phyloP scores from a whole-genome alignment of 2,888 invertebrate genomes.

The Clistopyga incitator region DNA sequence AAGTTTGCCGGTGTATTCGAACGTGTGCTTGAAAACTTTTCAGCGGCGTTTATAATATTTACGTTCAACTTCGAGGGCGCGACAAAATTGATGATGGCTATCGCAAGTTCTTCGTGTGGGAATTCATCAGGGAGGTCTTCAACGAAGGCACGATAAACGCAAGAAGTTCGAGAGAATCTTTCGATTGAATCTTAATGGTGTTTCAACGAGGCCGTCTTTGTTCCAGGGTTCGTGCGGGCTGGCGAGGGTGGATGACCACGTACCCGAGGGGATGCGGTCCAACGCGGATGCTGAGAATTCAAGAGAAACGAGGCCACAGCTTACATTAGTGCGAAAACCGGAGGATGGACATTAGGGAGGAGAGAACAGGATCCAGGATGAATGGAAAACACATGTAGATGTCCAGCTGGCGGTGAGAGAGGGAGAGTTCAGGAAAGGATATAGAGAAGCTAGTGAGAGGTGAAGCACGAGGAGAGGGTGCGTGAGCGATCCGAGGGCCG shows the following conservation, averaged over 20 bases:
- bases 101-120: background rate
- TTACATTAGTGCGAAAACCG: conserved; percentile 59
- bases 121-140: background rate
- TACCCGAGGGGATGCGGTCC: conserved; percentile 41
- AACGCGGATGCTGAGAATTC: conserved; percentile 44
- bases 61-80: background rate
- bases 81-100: background rate
- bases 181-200: conserved; percentile 45
- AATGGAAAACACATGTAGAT: conserved; percentile 83
- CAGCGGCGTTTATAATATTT: too few relatives aligned
- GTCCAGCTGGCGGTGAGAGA: conserved; percentile 69
- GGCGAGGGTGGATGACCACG: conserved; percentile 20
- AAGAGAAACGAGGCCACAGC: conserved; percentile 26
- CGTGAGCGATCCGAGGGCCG: conserved; percentile 60
- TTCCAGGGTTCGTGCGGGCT: conserved; percentile 33
- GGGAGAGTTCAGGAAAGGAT: conserved; percentile 66
- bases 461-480: conserved; percentile 65
- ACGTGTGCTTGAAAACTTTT: background rate
- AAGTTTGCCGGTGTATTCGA: background rate
- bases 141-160: background rate
- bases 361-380: conserved; percentile 72
- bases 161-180: background rate
- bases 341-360: conserved; percentile 63
- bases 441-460: conserved; percentile 58
- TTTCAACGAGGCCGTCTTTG: conserved; percentile 55